phyloP scores from a whole-genome alignment of 2,797 vertebrate genomes.

The Bufotes viridis region DNA sequence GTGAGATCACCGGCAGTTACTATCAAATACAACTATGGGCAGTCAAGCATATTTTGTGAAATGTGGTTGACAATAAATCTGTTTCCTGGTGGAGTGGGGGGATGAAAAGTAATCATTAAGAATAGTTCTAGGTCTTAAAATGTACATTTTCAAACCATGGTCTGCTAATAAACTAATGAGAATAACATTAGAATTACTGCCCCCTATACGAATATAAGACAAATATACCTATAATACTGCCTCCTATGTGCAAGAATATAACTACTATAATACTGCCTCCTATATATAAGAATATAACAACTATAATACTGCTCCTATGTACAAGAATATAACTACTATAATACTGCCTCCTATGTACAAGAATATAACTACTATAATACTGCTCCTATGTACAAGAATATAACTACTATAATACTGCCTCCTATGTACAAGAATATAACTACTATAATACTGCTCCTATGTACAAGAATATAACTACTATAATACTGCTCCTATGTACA shows the following conservation, averaged over 20 bases:
- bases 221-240: slow-evolving; percentile 5
- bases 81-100: no score
- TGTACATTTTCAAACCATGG: no score
- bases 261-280: background rate
- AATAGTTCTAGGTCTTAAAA: no score
- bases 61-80: no score
- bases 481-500: background rate
- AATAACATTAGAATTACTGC: no score
- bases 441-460: background rate
- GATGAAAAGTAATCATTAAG: no score
- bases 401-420: slow-evolving; percentile 10
- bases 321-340: slow-evolving; percentile 16
- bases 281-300: slow-evolving; percentile 6
- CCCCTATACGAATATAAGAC: background rate
- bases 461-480: slow-evolving; percentile 7
- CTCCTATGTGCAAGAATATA: background rate
- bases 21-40: no score
- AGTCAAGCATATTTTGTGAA: no score
- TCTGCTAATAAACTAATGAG: no score
- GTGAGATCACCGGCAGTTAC: no score
- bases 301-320: slow-evolving; percentile 2
- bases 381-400: background rate
- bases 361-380: slow-evolving; percentile 17
- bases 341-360: background rate
- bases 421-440: background rate